These are phyloP conservation scores for Chelon labrosus DNA, from an alignment of 2,797 vertebrate species.

Conservation along the genomic window DNA sequence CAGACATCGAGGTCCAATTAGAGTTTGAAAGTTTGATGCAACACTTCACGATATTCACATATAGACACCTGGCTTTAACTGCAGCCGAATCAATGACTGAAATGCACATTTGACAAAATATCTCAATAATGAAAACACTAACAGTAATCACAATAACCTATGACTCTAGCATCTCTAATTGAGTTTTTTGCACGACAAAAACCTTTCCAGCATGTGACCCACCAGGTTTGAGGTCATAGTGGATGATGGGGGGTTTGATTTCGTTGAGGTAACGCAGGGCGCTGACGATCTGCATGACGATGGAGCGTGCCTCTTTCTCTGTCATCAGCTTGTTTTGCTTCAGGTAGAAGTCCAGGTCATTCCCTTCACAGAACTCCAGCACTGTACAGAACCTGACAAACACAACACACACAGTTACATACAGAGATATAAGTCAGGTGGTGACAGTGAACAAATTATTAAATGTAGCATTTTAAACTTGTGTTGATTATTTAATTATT, in stretches of 20 bases:
- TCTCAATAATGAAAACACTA: not conserved
- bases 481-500: no score
- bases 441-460: not conserved
- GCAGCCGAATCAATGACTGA: no score
- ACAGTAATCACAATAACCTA: no score
- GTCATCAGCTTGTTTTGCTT: constrained; percentile 99
- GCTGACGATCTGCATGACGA: constrained; percentile 99
- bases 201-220: constrained; percentile 26
- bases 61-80: no score
- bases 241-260: constrained; percentile 99
- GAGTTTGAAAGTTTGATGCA: no score
- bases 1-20: not conserved
- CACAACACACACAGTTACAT: not conserved
- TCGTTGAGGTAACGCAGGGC: constrained; percentile 99
- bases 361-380: constrained; percentile 99
- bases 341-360: constrained; percentile 99
- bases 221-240: constrained; percentile 99
- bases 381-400: constrained; percentile 94
- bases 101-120: not conserved
- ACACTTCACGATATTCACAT: not conserved
- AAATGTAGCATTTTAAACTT: no score
- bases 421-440: not conserved
- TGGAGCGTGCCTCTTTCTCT: constrained; percentile 98
- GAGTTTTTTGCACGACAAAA: not conserved
- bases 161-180: no score